Base-by-base conservation (phyloP, 2,797 vertebrate genomes). In the Buceros bicornis region DNA sequence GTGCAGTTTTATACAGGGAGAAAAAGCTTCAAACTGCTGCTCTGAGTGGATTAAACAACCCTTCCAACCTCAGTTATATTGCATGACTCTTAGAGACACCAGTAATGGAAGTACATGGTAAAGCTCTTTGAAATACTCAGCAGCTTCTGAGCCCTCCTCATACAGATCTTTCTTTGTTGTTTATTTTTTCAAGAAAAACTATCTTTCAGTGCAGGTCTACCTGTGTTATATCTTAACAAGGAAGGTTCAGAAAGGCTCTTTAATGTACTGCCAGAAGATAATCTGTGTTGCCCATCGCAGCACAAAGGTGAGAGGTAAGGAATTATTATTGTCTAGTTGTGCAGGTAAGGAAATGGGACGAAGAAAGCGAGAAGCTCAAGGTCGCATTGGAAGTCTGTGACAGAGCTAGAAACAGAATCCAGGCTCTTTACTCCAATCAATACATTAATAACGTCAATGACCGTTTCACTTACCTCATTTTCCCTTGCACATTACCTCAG, bases 311-410 rank as follows among this genome's bases (percentile, higher is more conserved):
- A 76, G 51, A 18, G 47, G 3, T 57, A 20, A 53, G 45, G 67
- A 20, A 21, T 8, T 70, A 31, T 6, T 22, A 1, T 5, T 77
- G 48, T 45, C 14, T n/a, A 43, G 26, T 10, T 48, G 35, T 25
- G 28, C 40, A 72, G 37, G 33, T 10, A 15, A 42, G 53, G 45
- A 81, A 47, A 61, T 2, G 65, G 42, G 60, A 14, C 50, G 82
- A 73, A 22, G 66, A 31, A 17, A 71, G 50, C 12, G 45, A 61
- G 57, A 43, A 81, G 57, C 65, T 61, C 69, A 65, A 82, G 73
- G 77, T 72, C 25, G n/a, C 69, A 5, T 0, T 0, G 0, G 24
- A 81, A 25, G 37, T 1, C 3, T 7, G 51, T 43, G 74, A 14
- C 77, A 64, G 88, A 73, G 65, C 80, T 90, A 87, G 77, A 53